Evolutionary conservation across 1,140 invertebrate species (phyloP), one percentile per base, ranked within the genome.

Genomic region (Rhyzopertha dominica): DNA sequence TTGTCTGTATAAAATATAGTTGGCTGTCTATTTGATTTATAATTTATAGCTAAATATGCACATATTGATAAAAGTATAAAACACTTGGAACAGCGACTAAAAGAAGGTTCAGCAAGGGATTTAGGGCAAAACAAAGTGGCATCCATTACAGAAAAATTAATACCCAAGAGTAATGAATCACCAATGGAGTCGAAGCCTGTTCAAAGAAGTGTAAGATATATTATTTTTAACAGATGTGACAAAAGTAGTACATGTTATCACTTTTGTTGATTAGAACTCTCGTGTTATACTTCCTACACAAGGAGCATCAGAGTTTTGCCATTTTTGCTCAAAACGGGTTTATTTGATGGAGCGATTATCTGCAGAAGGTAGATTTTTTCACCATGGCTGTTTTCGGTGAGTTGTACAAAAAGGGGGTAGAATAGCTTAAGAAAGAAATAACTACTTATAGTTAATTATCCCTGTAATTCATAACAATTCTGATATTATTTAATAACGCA

Each of bases 301-400:
- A 66, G 76, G 76, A 25, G 80, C 75, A 34, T 85, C 83, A 19
- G 87, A 90, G 66, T 76, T 79, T 50, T 94, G 90, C 65, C 85
- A 89, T 66, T 90, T 91, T 70, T 95, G 90, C 69, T 75, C 80
- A 43, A 87, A 90, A 66, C 74, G 85, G 10, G 90, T 94, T 19
- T 94, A 94, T 63, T 71, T 92, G 10, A 87, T 93, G 80, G 90
- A 95, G 66, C 75, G 86, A 44, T 74, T 90, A 54, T 86, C 77
- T 59, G 85, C 89, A 4, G 89, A 93, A 72, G 87, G 87, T 26
- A 79, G 84, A 57, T 87, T 87, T 58, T 90, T 94, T 66, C 90
- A 95, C 71, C 74, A 89, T 31, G 81, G 82, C 43, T 91, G 88
- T 66, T 87, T 91, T 59, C 78, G 79, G 58, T 85, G 80, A 40